Percentiles rank a stretch among this genome's conserved stretches.
These are phyloP conservation scores for Zenarchopterus dispar DNA, from an alignment of 2,797 vertebrate species.

Conservation along the genomic window DNA sequence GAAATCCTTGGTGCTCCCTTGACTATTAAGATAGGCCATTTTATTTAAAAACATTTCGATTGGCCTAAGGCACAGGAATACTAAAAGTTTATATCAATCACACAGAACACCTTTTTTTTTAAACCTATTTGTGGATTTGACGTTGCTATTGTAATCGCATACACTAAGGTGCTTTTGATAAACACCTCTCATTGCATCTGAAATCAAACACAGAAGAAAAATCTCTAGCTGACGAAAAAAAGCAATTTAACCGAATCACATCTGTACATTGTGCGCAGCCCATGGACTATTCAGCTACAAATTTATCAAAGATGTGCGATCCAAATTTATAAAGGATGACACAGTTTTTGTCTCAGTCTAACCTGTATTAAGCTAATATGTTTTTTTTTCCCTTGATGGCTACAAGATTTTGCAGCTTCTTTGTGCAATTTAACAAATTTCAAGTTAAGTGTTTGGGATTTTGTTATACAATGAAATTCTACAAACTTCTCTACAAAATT, in stretches of 20 bases:
- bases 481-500: conserved; percentile 5
- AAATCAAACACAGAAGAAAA: conserved; percentile 65
- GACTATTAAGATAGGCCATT: conserved; percentile 81
- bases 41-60: conserved; percentile 83
- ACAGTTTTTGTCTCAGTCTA: conserved; percentile 24
- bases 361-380: conserved; percentile 28
- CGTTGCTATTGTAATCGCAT: conserved; percentile 67
- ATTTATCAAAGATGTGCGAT: conserved; percentile 32
- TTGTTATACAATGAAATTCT: conserved; percentile 30
- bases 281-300: conserved; percentile 51
- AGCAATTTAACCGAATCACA: conserved; percentile 53
- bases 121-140: conserved; percentile 69
- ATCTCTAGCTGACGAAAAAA: conserved; percentile 54
- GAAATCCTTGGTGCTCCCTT: conserved; percentile 76
- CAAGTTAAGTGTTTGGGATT: conserved; percentile 25
- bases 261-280: conserved; percentile 78
- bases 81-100: conserved; percentile 79
- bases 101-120: conserved; percentile 67
- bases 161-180: conserved; percentile 74
- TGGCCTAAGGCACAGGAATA: conserved; percentile 87
- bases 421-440: conserved; percentile 18
- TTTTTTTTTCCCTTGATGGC: conserved; percentile 19
- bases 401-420: conserved; percentile 29
- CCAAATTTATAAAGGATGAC: conserved; percentile 30
- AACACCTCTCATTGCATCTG: conserved; percentile 68